Base-by-base conservation (phyloP, 2,888 invertebrate species). In the Lordiphosa fenestrarum region DNA sequence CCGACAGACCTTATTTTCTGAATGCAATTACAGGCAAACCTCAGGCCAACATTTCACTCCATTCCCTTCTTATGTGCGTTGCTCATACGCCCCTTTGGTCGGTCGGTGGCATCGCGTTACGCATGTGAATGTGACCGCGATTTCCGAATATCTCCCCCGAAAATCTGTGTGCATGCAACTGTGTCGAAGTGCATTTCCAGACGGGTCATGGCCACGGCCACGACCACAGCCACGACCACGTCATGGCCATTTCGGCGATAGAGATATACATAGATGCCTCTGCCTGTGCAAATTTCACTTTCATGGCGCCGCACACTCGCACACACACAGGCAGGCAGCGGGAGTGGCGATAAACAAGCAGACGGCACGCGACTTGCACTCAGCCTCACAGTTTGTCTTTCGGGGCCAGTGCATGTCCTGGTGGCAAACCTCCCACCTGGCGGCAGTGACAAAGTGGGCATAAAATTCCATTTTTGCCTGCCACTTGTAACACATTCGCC, bases 401-500 rank as follows among this genome's bases (percentile, higher is more conserved):
- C 37, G 23, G 46, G 37, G 25, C 19, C 30, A 25, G 38, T 15
- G 13, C 12, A 35, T 23, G 23, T 6, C 38, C 19, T 48, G 57
- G 58, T 49, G 23, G 30, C 13, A 30, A 30, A 48, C 12, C 37
- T 30, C 46, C 44, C 30, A 56, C 37, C 53, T 62, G 64, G 56
- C 46, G 53, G 48, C 59, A 59, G 59, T 57, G 63, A 54, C 47
- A 57, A 48, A 9, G 59, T 49, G 50, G 13, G 13, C 9, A 19
- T 39, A 38, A 38, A 38, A 38, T 38, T 38, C 13, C 9, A 30
- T 30, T 30, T 21, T 40, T 40, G 30, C 9, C 42, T 40, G 71
- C 74, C 81, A 82, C 75, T 78, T 78, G 77, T 78, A 82, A 82
- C 77, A 78, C 77, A 82, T 82, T 78, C 66, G 51, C 35, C n/a